phyloP scores from a whole-genome alignment of 2,113 vertebrate species.

The Labeo rohita region DNA sequence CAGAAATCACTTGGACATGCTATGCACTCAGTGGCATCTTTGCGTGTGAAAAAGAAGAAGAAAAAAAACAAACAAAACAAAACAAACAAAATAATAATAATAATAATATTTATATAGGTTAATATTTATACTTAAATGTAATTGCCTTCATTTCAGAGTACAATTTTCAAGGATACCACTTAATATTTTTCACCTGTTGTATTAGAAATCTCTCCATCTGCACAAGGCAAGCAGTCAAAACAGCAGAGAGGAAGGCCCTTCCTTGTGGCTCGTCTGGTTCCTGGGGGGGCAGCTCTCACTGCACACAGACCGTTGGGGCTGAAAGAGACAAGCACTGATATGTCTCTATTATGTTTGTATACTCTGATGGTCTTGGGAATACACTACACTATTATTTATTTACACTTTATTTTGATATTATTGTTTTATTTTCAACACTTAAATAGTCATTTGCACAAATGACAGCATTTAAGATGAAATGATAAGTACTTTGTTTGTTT shows the following conservation, averaged over 20 bases:
- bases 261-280: slow-evolving; percentile 70
- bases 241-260: slow-evolving; percentile 77
- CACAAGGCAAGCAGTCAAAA: slow-evolving; percentile 80
- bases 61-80: neutral
- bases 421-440: neutral
- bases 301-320: slow-evolving; percentile 75
- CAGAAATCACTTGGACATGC: slow-evolving; percentile 73
- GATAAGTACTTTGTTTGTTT: slow-evolving; percentile 56
- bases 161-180: neutral
- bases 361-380: neutral
- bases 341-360: neutral
- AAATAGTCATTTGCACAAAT: neutral
- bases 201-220: slow-evolving; percentile 75
- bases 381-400: neutral
- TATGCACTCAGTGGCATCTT: slow-evolving; percentile 69
- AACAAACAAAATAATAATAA: too few relatives aligned
- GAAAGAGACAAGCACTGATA: neutral
- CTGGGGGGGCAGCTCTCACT: slow-evolving; percentile 74
- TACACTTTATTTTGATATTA: neutral
- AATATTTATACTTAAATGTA: too few relatives aligned
- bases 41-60: neutral
- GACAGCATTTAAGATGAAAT: neutral
- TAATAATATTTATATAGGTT: too few relatives aligned
- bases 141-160: neutral
- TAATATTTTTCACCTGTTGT: slow-evolving; percentile 63